These are phyloP conservation scores for Scotopteryx bipunctaria DNA, from an alignment of 2,888 invertebrate species.

Conservation along the genomic window DNA sequence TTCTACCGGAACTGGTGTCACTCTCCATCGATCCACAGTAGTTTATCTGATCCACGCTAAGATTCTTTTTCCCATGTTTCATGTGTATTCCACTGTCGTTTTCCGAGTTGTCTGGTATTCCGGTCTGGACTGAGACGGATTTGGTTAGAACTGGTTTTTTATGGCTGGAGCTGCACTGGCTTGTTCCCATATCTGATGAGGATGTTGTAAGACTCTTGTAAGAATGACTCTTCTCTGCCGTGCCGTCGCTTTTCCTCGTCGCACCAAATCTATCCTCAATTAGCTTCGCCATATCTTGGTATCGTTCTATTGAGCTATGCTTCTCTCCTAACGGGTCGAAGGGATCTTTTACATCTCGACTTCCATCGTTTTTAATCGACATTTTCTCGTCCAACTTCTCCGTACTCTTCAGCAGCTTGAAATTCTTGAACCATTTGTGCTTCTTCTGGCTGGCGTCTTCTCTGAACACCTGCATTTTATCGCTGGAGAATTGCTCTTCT, in stretches of 20 bases:
- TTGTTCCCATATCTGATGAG: conserved; percentile 81
- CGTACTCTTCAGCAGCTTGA: conserved; percentile 79
- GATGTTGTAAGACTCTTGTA: conserved; percentile 80
- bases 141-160: conserved; percentile 78
- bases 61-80: conserved; percentile 76
- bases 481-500: conserved; percentile 71
- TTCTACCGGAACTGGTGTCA: conserved; percentile 75
- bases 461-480: conserved; percentile 79
- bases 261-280: conserved; percentile 87
- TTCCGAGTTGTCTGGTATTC: conserved; percentile 75
- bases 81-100: conserved; percentile 73
- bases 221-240: conserved; percentile 78
- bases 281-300: conserved; percentile 88
- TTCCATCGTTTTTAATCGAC: conserved; percentile 68
- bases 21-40: conserved; percentile 81
- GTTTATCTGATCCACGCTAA: conserved; percentile 80
- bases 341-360: conserved; percentile 78
- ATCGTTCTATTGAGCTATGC: conserved; percentile 87
- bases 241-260: conserved; percentile 70
- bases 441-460: conserved; percentile 81
- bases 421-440: conserved; percentile 86
- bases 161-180: conserved; percentile 76
- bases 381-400: conserved; percentile 76
- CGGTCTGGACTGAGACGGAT: conserved; percentile 80
- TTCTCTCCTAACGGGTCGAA: conserved; percentile 85